Conservation (phyloP, 1,140 invertebrate species). For the Drosophila suzukii region DNA sequence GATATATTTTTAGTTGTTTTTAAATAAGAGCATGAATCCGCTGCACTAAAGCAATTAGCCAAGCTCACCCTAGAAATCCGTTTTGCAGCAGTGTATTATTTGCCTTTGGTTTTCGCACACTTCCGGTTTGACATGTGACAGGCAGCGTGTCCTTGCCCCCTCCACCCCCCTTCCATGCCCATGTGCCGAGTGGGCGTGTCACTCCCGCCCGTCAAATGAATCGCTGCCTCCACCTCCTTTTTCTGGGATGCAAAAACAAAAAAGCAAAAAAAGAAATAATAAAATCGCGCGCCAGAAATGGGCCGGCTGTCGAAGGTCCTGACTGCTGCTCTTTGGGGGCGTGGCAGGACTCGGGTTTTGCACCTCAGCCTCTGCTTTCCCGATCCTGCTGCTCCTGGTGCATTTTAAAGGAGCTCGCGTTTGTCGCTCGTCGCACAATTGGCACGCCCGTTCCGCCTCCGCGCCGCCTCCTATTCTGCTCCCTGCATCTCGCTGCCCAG, state of each 20-base stretch:
- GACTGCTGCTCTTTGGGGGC: slow-evolving; percentile 36
- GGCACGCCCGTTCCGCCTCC: slow-evolving; percentile 66
- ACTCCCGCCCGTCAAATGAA: slow-evolving; percentile 75
- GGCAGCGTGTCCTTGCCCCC: slow-evolving; percentile 57
- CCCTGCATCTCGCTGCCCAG: slow-evolving; percentile 30
- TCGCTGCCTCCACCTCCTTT: slow-evolving; percentile 47
- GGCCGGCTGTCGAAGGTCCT: slow-evolving; percentile 63
- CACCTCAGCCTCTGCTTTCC: slow-evolving; percentile 46
- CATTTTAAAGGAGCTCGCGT: slow-evolving; percentile 40
- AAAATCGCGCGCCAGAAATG: slow-evolving; percentile 70
- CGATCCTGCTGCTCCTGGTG: slow-evolving; percentile 11
- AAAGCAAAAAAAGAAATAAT: slow-evolving; percentile 32
- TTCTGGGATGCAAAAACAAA: slow-evolving; percentile 33
- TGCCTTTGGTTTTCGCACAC: slow-evolving; percentile 68
- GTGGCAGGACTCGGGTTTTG: slow-evolving; percentile 59
- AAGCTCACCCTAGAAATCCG: background rate
- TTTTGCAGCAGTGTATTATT: slow-evolving; percentile 37
- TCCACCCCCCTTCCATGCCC: slow-evolving; percentile 2
- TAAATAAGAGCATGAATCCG: background rate
- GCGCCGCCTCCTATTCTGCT: slow-evolving; percentile 51
- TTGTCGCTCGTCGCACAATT: slow-evolving; percentile 55
- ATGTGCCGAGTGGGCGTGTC: slow-evolving; percentile 59
- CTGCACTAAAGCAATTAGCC: background rate
- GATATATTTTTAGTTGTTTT: background rate
- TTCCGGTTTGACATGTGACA: slow-evolving; percentile 84